Evolutionary conservation across 2,113 vertebrate genomes (phyloP), one percentile per base, ranked within the genome.

Genomic region (Hypomesus transpacificus): DNA sequence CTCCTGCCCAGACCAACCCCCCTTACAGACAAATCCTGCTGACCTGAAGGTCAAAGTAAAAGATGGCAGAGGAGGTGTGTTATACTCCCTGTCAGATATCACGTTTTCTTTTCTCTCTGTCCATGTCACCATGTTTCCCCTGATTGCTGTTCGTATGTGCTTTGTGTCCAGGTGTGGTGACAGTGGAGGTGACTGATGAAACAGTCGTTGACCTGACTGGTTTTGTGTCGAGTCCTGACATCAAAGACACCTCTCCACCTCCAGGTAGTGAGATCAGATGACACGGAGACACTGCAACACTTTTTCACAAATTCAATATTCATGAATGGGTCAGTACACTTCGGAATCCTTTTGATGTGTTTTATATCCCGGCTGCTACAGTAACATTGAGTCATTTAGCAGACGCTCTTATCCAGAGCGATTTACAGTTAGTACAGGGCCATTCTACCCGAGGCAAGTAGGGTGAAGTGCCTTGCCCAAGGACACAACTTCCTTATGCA

Each of bases 61-160:
- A 28, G 85, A 87, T 87, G 92, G 89, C 0, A 69, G 75, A 66
- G 91, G 90, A 28, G 89, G 92, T 93, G 77, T 6, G 77, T 80
- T 72, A 71, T 54, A 56, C 51, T 52, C 4, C 21, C 17, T 11
- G 50, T n/a, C 21, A 3, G 11, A 26, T 17, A 50, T n/a, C 17
- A 17, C 59, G 16, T 52, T 24, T 70, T 17, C 52, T 16, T 62
- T 59, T 66, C 8, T 18, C 21, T 63, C 24, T 3, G 39, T 18
- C 22, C 53, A n/a, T 51, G 17, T 50, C n/a, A 22, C 2, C 9
- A 8, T 58, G 39, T 51, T 11, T 28, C 16, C 11, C 17, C 11
- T 59, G 39, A 24, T 62, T 62, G 2, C 3, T 70, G n/a, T 69
- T 57, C 79, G 61, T 16, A 3, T 31, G n/a, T 16, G 7, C 2